A percentile compares a stretch with the other conserved stretches of the same genome.
Conservation (phyloP, 2,888 invertebrate genomes). For the Orthosia gracilis region DNA sequence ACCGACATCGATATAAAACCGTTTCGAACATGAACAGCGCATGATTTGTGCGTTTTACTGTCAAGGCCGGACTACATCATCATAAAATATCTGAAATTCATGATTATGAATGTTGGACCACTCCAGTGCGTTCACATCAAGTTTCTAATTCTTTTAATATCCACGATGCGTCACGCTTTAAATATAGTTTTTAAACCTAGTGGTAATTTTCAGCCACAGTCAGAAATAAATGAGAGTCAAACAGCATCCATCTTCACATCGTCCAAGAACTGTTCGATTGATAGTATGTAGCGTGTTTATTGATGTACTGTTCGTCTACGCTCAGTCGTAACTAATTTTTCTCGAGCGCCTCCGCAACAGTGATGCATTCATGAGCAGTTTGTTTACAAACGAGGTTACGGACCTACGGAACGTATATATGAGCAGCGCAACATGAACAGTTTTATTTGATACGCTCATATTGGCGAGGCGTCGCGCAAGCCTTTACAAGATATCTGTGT, state of each 20-base stretch:
- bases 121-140: conserved; percentile 24
- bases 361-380: conserved; percentile 30
- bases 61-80: conserved; percentile 33
- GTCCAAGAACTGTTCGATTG: conserved; percentile 4
- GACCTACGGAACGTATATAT: not conserved
- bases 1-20: conserved; percentile 2
- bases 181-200: conserved; percentile 36
- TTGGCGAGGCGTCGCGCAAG: conserved; percentile 6
- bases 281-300: conserved; percentile 9
- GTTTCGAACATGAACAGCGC: conserved; percentile 4
- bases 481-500: conserved; percentile 10
- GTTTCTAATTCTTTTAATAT: conserved; percentile 42
- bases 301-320: conserved; percentile 8
- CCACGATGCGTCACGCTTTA: conserved; percentile 31
- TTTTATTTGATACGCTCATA: not conserved
- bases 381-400: conserved; percentile 28
- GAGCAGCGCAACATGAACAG: not conserved
- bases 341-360: conserved; percentile 14
- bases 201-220: conserved; percentile 16
- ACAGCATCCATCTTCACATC: conserved; percentile 37
- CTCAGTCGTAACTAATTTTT: conserved; percentile 4
- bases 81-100: conserved; percentile 46
- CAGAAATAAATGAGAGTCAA: conserved; percentile 30
- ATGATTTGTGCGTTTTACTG: conserved; percentile 21
- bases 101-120: not conserved